phyloP scores from a whole-genome alignment of 2,797 vertebrate species.

The Adrianichthys oophorus region DNA sequence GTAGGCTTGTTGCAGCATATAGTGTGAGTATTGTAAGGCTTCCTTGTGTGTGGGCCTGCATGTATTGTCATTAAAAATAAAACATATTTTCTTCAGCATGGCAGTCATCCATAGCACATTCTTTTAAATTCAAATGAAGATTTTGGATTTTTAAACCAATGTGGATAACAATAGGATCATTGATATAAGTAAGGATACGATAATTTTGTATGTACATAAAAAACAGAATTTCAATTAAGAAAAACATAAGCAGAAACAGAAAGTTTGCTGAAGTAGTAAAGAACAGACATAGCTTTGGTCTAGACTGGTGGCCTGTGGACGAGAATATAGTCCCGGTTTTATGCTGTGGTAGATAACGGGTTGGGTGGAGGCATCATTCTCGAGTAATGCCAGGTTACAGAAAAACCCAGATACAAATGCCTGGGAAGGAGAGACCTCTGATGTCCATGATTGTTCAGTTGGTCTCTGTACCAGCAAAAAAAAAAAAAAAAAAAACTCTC shows the following conservation, averaged over 20 bases:
- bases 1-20: no score
- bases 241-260: conserved; percentile 7
- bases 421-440: conserved; percentile 62
- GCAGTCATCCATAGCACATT: not conserved
- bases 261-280: conserved; percentile 57
- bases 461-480: conserved; percentile 58
- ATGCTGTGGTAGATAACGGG: conserved; percentile 70
- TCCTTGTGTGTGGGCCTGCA: no score
- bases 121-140: not conserved
- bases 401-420: conserved; percentile 69
- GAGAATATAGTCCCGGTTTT: conserved; percentile 72
- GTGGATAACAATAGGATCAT: not conserved
- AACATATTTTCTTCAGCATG: conserved; percentile 1
- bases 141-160: conserved; percentile 5
- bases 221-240: not conserved
- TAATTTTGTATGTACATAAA: conserved; percentile 26
- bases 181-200: not conserved
- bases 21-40: no score
- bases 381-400: conserved; percentile 72
- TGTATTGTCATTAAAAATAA: not conserved
- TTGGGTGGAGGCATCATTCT: conserved; percentile 70
- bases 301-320: conserved; percentile 59
- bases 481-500: conserved; percentile 40
- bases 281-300: conserved; percentile 66
- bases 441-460: conserved; percentile 67